A percentile compares a stretch with the other conserved stretches of the same genome.
phyloP scores from a whole-genome alignment of 1,140 invertebrate genomes.

The Cydia fagiglandana region DNA sequence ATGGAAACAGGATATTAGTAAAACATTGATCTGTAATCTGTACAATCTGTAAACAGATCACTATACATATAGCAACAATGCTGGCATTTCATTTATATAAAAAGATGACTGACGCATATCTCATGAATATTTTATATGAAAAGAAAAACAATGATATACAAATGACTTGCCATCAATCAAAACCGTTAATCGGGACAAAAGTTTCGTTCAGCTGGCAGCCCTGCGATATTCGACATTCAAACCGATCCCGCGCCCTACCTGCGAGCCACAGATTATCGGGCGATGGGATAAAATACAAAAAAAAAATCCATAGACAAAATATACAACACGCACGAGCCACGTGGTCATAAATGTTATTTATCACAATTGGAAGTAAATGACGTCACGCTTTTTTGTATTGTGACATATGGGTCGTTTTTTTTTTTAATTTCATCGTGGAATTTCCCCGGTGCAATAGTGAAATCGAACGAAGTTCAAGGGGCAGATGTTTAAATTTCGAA shows the following conservation, averaged over 20 bases:
- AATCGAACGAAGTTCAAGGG: neutral
- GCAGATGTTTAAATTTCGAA: constrained; percentile 9
- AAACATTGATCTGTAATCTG: neutral
- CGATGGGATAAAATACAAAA: constrained; percentile 40
- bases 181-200: constrained; percentile 24
- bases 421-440: constrained; percentile 16
- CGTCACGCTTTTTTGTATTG: constrained; percentile 39
- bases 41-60: neutral
- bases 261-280: constrained; percentile 53
- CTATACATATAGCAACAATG: neutral
- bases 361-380: constrained; percentile 38
- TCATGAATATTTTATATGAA: neutral
- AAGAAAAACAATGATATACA: neutral
- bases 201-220: constrained; percentile 45
- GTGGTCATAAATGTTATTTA: constrained; percentile 47
- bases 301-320: constrained; percentile 25
- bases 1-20: neutral
- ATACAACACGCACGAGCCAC: constrained; percentile 44
- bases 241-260: constrained; percentile 64
- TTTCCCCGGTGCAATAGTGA: constrained; percentile 4
- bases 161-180: neutral
- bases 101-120: too few relatives aligned
- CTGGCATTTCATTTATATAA: neutral
- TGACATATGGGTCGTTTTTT: constrained; percentile 33
- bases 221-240: constrained; percentile 62